These are phyloP conservation scores for Acanthisitta chloris DNA, from an alignment of 2,113 vertebrate species.

Conservation along the genomic window DNA sequence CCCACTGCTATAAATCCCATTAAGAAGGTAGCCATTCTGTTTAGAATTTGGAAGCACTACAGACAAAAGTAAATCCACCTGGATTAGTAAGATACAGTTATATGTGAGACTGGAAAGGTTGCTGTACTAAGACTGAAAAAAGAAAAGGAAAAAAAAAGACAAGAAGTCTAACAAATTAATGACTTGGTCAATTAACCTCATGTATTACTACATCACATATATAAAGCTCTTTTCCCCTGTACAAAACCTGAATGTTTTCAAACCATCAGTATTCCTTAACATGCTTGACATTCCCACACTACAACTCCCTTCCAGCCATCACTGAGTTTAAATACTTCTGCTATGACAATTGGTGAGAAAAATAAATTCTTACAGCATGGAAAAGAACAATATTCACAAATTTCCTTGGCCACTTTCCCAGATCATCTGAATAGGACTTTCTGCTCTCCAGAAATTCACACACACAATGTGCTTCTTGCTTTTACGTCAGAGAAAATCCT, in stretches of 20 bases:
- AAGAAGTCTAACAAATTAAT: background rate
- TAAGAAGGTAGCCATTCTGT: background rate
- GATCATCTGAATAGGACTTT: background rate
- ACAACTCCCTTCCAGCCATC: background rate
- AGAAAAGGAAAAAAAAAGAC: background rate
- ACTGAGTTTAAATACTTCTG: background rate
- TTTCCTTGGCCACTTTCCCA: background rate
- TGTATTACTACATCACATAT: background rate
- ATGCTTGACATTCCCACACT: background rate
- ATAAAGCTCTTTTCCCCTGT: background rate
- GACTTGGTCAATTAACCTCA: background rate
- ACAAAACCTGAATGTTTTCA: background rate
- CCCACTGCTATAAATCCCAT: background rate
- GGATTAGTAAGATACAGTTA: background rate
- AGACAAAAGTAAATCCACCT: background rate
- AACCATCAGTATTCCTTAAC: background rate
- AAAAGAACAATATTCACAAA: background rate
- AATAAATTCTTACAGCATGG: background rate
- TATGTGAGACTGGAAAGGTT: constrained; percentile 33
- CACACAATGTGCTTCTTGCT: background rate
- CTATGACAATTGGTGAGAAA: background rate
- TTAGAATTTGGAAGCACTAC: background rate
- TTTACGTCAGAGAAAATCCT: background rate
- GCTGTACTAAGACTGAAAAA: background rate
- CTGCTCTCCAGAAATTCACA: background rate